Conservation (phyloP, 2,888 invertebrate species). For the Tachina fera region DNA sequence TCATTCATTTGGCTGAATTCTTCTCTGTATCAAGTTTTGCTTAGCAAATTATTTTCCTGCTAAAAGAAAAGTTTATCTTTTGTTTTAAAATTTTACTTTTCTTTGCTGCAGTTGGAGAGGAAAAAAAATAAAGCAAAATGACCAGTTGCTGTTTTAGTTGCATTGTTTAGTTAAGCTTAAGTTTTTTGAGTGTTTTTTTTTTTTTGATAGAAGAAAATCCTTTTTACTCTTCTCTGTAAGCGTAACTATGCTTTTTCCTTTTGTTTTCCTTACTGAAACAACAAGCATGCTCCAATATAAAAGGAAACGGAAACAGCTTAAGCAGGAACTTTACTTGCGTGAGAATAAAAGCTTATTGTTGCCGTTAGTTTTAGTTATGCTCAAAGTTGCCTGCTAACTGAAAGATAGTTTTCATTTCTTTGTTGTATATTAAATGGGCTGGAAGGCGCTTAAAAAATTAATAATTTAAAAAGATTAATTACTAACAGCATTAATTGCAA, state of each 20-base stretch:
- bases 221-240: not conserved
- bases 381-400: not conserved
- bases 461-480: not conserved
- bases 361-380: constrained; percentile 16
- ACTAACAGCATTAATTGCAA: not conserved
- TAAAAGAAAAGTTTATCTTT: constrained; percentile 41
- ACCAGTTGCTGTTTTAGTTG: constrained; percentile 38
- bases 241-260: not conserved
- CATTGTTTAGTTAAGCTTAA: constrained; percentile 44
- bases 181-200: constrained; percentile 34
- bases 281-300: not conserved
- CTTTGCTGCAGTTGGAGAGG: not conserved
- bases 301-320: constrained; percentile 59
- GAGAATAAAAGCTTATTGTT: constrained; percentile 41
- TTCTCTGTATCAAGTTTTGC: constrained; percentile 17
- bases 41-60: constrained; percentile 53
- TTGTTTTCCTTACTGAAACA: not conserved
- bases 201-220: not conserved
- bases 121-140: constrained; percentile 3
- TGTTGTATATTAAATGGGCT: not conserved
- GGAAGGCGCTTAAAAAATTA: constrained; percentile 9
- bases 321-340: constrained; percentile 43
- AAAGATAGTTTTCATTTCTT: not conserved
- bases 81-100: constrained; percentile 10
- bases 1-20: constrained; percentile 18